phyloP scores from a whole-genome alignment of 2,888 invertebrate genomes.

The Dolichomitus sp. region DNA sequence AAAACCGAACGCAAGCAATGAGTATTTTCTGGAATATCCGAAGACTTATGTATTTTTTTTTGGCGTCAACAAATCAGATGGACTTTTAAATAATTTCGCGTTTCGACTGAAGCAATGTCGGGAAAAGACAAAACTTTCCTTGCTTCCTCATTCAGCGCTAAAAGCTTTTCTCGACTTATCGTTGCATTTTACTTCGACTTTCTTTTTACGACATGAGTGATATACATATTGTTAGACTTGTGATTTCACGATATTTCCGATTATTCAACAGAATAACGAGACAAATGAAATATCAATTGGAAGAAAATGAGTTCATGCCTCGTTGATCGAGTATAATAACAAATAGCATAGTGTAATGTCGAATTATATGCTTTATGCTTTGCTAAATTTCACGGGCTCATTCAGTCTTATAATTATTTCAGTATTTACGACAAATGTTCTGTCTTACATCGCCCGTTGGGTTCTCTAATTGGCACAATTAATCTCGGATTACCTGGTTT shows the following conservation, averaged over 20 bases:
- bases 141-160: background rate
- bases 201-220: conserved; percentile 29
- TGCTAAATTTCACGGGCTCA: conserved; percentile 16
- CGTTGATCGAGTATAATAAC: conserved; percentile 38
- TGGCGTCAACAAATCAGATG: background rate
- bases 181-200: conserved; percentile 33
- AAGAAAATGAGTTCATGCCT: conserved; percentile 15
- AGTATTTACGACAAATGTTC: conserved; percentile 17
- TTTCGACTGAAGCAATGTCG: background rate
- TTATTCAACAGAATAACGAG: background rate
- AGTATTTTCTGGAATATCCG: background rate
- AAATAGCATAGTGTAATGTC: conserved; percentile 15
- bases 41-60: background rate
- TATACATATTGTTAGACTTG: conserved; percentile 9
- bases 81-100: background rate
- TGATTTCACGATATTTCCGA: conserved; percentile 14
- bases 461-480: background rate
- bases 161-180: conserved; percentile 12
- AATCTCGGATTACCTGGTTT: background rate
- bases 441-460: conserved; percentile 5
- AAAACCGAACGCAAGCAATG: background rate
- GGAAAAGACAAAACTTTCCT: background rate
- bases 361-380: conserved; percentile 10
- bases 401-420: conserved; percentile 9
- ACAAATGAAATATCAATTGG: background rate